These are phyloP conservation scores for Bemisia tabaci DNA, from an alignment of 1,140 invertebrate genomes.

Conservation along the genomic window DNA sequence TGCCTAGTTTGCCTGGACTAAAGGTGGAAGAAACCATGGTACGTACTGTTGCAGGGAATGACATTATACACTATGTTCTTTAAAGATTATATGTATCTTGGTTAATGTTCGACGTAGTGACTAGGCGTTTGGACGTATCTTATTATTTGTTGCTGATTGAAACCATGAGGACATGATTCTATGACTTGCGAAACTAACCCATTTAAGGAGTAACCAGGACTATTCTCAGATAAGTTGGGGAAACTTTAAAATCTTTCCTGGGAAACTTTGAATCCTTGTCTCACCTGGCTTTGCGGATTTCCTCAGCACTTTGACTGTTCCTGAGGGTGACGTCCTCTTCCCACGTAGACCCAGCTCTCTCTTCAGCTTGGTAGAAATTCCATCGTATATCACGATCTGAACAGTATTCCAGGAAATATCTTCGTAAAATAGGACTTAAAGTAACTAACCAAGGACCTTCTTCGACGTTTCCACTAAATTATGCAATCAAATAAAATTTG, in stretches of 20 bases:
- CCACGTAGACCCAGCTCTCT: slow-evolving; percentile 49
- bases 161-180: too few relatives aligned
- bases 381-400: slow-evolving; percentile 56
- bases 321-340: slow-evolving; percentile 43
- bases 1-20: too few relatives aligned
- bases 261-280: not conserved
- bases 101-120: too few relatives aligned
- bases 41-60: too few relatives aligned
- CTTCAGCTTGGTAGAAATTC: slow-evolving; percentile 67
- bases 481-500: not conserved
- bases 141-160: too few relatives aligned
- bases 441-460: slow-evolving; percentile 66
- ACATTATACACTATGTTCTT: too few relatives aligned
- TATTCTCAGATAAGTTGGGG: not conserved
- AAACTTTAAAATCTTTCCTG: not conserved
- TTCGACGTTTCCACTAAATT: slow-evolving; percentile 34
- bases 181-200: slow-evolving; percentile 1
- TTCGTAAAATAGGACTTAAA: slow-evolving; percentile 51
- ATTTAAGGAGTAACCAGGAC: not conserved
- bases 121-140: too few relatives aligned
- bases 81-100: too few relatives aligned
- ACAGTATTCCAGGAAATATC: slow-evolving; percentile 69
- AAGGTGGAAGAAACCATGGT: too few relatives aligned
- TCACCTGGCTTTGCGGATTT: slow-evolving; percentile 51
- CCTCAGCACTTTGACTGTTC: slow-evolving; percentile 60